Conservation (phyloP, 2,797 vertebrate genomes). For the Sebastolobus altivelis region DNA sequence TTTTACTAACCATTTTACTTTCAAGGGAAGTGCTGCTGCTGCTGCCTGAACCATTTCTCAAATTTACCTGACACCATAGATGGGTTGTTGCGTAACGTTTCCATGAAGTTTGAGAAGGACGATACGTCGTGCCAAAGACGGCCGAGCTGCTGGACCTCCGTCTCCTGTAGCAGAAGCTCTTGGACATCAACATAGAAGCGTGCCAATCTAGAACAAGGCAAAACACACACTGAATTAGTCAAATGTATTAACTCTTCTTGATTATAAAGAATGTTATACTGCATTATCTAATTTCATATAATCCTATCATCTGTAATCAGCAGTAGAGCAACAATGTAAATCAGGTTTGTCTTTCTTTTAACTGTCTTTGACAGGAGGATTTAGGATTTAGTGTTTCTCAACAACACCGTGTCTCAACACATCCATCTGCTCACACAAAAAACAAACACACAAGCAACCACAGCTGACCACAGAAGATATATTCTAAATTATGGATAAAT, state of each 20-base stretch:
- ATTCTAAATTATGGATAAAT: too few relatives aligned
- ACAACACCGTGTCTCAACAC: too few relatives aligned
- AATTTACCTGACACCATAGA: slow-evolving; percentile 87
- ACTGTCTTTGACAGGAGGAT: too few relatives aligned
- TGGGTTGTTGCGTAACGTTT: slow-evolving; percentile 89
- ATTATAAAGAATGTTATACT: background rate
- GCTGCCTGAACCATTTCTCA: background rate
- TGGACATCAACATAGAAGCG: slow-evolving; percentile 91
- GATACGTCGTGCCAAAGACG: slow-evolving; percentile 90
- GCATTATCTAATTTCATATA: background rate
- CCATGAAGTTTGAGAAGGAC: slow-evolving; percentile 91
- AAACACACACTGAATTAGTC: background rate
- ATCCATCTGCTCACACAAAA: too few relatives aligned
- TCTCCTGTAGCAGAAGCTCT: slow-evolving; percentile 87
- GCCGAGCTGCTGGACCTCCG: slow-evolving; percentile 85
- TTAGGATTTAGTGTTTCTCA: too few relatives aligned
- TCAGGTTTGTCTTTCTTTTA: too few relatives aligned
- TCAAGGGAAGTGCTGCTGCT: background rate
- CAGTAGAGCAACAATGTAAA: background rate
- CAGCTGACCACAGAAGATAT: too few relatives aligned
- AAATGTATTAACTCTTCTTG: background rate
- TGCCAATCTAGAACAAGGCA: slow-evolving; percentile 85
- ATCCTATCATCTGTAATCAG: background rate
- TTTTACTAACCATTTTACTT: background rate
- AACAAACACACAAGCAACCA: too few relatives aligned